Evolutionary conservation across 2,888 invertebrate species (phyloP).

Genomic region (Plebejus melissa): DNA sequence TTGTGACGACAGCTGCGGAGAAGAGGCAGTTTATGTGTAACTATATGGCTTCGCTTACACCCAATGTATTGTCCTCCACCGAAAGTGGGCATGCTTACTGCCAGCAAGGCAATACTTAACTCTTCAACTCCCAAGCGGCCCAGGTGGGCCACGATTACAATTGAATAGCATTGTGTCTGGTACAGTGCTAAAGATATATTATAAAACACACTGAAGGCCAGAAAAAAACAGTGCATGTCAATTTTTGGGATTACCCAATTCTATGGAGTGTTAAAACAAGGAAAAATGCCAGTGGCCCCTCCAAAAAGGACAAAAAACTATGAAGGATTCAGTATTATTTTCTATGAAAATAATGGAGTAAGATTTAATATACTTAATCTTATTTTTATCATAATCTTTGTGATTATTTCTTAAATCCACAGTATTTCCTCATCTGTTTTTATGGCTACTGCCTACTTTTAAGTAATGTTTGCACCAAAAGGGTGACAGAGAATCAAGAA

Average conservation of each 20-base stretch:
- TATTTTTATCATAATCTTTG: not conserved
- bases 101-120: not conserved
- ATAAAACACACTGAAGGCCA: too few species aligned
- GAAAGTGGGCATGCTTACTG: conserved; percentile 10
- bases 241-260: not conserved
- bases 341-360: not conserved
- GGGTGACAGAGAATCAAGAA: too few species aligned
- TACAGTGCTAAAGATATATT: not conserved
- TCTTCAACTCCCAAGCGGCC: too few species aligned
- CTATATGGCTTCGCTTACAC: conserved; percentile 45
- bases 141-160: too few species aligned
- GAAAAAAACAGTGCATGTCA: not conserved
- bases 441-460: too few species aligned
- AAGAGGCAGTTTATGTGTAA: conserved; percentile 71
- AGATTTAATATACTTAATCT: not conserved
- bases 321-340: not conserved
- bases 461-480: too few species aligned
- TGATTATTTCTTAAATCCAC: not conserved
- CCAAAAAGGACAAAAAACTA: not conserved
- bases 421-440: not conserved
- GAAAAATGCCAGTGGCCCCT: not conserved
- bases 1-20: conserved; percentile 61
- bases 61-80: not conserved
- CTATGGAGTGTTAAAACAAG: not conserved
- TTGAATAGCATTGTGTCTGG: too few species aligned